phyloP scores from a whole-genome alignment of 1,140 invertebrate genomes.

The Ericerus pela region DNA sequence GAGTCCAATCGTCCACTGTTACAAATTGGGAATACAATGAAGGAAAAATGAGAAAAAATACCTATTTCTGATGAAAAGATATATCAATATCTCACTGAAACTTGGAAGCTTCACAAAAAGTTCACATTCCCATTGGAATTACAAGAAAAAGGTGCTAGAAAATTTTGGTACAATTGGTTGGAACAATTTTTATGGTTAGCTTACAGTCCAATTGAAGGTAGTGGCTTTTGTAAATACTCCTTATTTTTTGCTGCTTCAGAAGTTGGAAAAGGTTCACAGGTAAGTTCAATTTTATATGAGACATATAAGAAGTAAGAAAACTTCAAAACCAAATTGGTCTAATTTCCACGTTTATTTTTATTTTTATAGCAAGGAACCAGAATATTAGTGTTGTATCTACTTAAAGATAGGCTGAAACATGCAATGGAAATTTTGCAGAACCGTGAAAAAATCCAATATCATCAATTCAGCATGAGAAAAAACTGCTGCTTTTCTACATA shows the following conservation, averaged over 20 bases:
- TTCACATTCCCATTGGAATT: no score
- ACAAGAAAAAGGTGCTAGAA: no score
- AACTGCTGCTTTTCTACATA: neutral
- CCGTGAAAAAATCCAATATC: slow-evolving; percentile 1
- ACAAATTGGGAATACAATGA: no score
- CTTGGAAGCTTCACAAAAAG: no score
- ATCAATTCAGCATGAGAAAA: neutral
- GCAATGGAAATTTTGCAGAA: neutral
- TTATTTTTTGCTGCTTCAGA: slow-evolving; percentile 10
- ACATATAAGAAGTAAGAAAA: no score
- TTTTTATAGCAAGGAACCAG: neutral
- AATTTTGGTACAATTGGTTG: slow-evolving; percentile 10
- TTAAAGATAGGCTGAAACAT: neutral
- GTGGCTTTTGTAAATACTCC: slow-evolving; percentile 14
- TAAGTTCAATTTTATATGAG: neutral
- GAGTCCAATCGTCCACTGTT: no score
- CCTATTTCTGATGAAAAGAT: no score
- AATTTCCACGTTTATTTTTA: neutral
- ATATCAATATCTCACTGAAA: no score
- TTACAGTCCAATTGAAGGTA: slow-evolving; percentile 7
- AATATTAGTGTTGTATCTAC: neutral
- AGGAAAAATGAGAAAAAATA: no score
- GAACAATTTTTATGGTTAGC: slow-evolving; percentile 2
- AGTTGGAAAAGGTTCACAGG: slow-evolving; percentile 6
- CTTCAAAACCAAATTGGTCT: neutral